These are phyloP conservation scores for Elgaria multicarinata DNA, from an alignment of 2,113 vertebrate species.

Conservation along the genomic window DNA sequence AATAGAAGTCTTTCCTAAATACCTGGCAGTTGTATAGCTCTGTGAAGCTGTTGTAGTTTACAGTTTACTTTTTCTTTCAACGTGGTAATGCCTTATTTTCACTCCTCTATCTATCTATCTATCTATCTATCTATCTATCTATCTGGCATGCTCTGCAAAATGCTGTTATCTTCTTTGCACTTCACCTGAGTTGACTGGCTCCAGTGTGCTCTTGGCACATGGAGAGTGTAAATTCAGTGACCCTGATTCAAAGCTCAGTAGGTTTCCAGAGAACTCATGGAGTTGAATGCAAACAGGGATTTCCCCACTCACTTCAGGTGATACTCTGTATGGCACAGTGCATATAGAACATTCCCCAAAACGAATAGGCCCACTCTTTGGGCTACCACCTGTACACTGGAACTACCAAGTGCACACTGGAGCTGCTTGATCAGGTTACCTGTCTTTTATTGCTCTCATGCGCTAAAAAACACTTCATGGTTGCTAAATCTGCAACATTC, in stretches of 20 bases:
- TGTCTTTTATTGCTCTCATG: slow-evolving; percentile 15
- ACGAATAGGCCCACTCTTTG: background rate
- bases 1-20: slow-evolving; percentile 11
- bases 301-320: background rate
- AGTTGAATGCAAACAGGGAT: background rate
- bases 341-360: background rate
- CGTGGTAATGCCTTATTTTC: slow-evolving; percentile 67
- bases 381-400: background rate
- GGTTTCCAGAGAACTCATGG: background rate
- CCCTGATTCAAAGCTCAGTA: background rate
- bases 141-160: slow-evolving; percentile 41
- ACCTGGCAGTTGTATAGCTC: slow-evolving; percentile 25
- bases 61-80: slow-evolving; percentile 48
- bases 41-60: slow-evolving; percentile 51
- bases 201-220: slow-evolving; percentile 19
- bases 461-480: slow-evolving; percentile 53
- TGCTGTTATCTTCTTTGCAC: slow-evolving; percentile 38
- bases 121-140: background rate
- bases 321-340: background rate
- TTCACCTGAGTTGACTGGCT: slow-evolving; percentile 50
- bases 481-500: slow-evolving; percentile 40
- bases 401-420: background rate
- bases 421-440: background rate
- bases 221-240: background rate
- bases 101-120: slow-evolving; percentile 22